phyloP scores from a whole-genome alignment of 2,113 vertebrate species.

The Erinaceus europaeus region DNA sequence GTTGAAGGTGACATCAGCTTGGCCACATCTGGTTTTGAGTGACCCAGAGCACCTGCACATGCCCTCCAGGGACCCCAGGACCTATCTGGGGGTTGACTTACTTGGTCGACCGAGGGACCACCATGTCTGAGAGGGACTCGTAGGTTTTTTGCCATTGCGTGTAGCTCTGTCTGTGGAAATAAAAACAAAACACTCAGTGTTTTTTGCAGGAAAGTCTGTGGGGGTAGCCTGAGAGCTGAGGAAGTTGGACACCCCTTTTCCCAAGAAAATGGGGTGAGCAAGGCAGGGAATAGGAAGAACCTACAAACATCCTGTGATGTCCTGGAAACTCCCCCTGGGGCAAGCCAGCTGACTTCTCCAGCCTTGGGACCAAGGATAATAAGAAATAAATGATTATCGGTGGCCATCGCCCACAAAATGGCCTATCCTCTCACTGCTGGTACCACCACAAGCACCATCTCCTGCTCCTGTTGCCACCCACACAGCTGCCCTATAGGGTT shows the following conservation, averaged over 20 bases:
- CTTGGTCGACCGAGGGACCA: slow-evolving; percentile 97
- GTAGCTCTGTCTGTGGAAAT: slow-evolving; percentile 84
- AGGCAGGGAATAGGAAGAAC: neutral
- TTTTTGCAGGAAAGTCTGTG: neutral
- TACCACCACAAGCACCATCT: too few species aligned
- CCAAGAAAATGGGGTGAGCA: neutral
- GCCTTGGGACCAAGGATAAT: too few species aligned
- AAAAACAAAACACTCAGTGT: neutral
- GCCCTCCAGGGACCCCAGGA: neutral
- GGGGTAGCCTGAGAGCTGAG: neutral
- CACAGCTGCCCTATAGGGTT: neutral
- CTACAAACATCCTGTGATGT: neutral
- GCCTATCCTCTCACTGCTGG: too few species aligned
- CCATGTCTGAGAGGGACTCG: slow-evolving; percentile 93
- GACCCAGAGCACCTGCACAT: neutral
- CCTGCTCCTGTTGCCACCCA: neutral
- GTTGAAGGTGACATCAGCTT: too few species aligned
- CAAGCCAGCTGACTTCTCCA: too few species aligned
- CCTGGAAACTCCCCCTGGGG: neutral
- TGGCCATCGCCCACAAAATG: too few species aligned
- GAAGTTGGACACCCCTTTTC: neutral
- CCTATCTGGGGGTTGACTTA: slow-evolving; percentile 76
- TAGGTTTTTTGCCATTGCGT: slow-evolving; percentile 92
- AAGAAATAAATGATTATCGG: too few species aligned
- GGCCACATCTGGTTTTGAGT: neutral